Evolutionary conservation across 2,797 vertebrate genomes (phyloP).

Genomic region (Pagetopsis macropterus): DNA sequence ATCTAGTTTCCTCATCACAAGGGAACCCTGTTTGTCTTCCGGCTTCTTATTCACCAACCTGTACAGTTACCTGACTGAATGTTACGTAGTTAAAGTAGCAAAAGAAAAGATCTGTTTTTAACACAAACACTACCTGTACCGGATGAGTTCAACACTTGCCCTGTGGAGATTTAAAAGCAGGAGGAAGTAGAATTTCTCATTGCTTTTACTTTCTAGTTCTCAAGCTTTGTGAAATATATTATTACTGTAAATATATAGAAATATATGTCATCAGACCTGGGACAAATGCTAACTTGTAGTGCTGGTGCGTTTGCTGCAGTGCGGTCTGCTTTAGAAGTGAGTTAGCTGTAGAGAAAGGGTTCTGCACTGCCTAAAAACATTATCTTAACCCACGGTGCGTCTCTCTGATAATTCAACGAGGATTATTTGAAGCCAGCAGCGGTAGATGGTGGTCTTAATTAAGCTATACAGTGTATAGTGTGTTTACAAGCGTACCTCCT

Average conservation of each 20-base stretch:
- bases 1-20: neutral
- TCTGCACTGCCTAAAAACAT: neutral
- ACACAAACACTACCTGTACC: slow-evolving; percentile 18
- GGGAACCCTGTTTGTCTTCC: neutral
- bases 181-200: neutral
- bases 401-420: neutral
- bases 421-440: neutral
- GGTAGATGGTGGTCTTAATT: slow-evolving; percentile 1
- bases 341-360: neutral
- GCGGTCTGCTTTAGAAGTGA: slow-evolving; percentile 11
- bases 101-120: neutral
- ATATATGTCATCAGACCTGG: slow-evolving; percentile 19
- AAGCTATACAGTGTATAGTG: slow-evolving; percentile 44
- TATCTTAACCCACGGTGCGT: neutral
- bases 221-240: slow-evolving; percentile 27
- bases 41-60: neutral
- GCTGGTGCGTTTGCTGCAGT: slow-evolving; percentile 4
- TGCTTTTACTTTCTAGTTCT: slow-evolving; percentile 28
- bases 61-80: neutral
- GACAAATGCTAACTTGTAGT: neutral
- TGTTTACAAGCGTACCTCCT: slow-evolving; percentile 41
- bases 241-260: slow-evolving; percentile 58
- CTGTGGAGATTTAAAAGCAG: neutral
- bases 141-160: slow-evolving; percentile 3
- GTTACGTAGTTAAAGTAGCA: neutral